phyloP scores from a whole-genome alignment of 2,797 vertebrate genomes.

The Phyllotis vaccarum region DNA sequence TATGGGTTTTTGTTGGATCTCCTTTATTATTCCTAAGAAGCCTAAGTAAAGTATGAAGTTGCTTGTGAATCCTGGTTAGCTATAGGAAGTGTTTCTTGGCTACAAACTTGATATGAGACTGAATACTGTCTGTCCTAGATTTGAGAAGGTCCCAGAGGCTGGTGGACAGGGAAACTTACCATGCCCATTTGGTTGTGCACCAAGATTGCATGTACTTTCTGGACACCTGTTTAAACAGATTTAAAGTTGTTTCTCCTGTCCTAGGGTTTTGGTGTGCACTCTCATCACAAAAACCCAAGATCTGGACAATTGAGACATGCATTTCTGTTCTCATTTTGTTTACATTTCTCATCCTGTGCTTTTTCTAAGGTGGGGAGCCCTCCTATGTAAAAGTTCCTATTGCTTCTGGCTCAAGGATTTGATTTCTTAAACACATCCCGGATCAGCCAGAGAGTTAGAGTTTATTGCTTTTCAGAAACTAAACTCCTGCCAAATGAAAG shows the following conservation, averaged over 20 bases:
- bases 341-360: constrained; percentile 77
- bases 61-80: constrained; percentile 43
- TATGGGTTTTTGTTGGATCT: constrained; percentile 47
- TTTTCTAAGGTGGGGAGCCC: constrained; percentile 78
- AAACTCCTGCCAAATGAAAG: constrained; percentile 84
- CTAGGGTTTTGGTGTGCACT: constrained; percentile 24
- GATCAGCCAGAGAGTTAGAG: constrained; percentile 82
- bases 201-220: constrained; percentile 30
- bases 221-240: constrained; percentile 71
- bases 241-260: constrained; percentile 53
- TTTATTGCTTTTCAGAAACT: constrained; percentile 85
- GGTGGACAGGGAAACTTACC: constrained; percentile 21
- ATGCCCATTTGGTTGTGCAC: constrained; percentile 16
- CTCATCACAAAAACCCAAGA: constrained; percentile 36
- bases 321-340: constrained; percentile 81
- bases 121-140: not conserved
- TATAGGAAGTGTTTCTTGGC: constrained; percentile 39
- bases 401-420: constrained; percentile 81
- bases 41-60: not conserved
- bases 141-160: not conserved
- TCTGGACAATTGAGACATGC: constrained; percentile 68
- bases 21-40: constrained; percentile 13
- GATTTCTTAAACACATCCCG: constrained; percentile 86
- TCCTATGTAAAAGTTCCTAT: constrained; percentile 77
- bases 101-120: not conserved